Percentiles rank a stretch among this genome's conserved stretches.
Evolutionary conservation across 2,113 vertebrate genomes (phyloP).

Genomic region (Dicrurus megarhynchus): DNA sequence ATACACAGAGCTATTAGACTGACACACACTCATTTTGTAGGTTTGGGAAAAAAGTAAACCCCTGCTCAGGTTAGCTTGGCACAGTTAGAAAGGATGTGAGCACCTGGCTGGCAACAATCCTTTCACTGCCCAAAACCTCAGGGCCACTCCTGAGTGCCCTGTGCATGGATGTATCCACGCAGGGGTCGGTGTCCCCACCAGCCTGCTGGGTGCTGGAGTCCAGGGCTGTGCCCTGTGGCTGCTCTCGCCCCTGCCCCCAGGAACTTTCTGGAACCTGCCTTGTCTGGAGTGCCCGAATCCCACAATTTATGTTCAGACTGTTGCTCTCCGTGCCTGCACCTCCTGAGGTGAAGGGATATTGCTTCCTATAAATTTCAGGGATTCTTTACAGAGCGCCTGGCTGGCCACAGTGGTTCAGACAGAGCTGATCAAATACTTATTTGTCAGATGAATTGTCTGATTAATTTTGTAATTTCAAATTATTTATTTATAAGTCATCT

Average conservation of each 20-base stretch:
- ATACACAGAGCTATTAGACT: not conserved
- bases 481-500: slow-evolving; percentile 26
- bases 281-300: not conserved
- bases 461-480: slow-evolving; percentile 28
- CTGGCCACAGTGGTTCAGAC: not conserved
- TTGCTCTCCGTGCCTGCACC: not conserved
- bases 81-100: not conserved
- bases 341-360: not conserved
- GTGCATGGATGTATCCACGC: fast-evolving
- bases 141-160: fast-evolving
- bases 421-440: not conserved
- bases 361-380: not conserved
- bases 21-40: not conserved
- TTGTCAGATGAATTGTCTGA: not conserved
- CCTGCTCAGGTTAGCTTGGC: not conserved
- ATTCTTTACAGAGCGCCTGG: not conserved
- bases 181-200: not conserved
- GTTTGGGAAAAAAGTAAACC: not conserved
- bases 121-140: fast-evolving
- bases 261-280: not conserved
- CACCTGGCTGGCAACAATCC: not conserved
- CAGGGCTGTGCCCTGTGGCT: not conserved
- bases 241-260: fast-evolving
- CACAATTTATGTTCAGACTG: not conserved
- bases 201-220: not conserved